A percentile compares a stretch with the other conserved stretches of the same genome.
These are phyloP conservation scores for Phrynocephalus forsythii DNA, from an alignment of 2,797 vertebrate genomes.

Conservation along the genomic window DNA sequence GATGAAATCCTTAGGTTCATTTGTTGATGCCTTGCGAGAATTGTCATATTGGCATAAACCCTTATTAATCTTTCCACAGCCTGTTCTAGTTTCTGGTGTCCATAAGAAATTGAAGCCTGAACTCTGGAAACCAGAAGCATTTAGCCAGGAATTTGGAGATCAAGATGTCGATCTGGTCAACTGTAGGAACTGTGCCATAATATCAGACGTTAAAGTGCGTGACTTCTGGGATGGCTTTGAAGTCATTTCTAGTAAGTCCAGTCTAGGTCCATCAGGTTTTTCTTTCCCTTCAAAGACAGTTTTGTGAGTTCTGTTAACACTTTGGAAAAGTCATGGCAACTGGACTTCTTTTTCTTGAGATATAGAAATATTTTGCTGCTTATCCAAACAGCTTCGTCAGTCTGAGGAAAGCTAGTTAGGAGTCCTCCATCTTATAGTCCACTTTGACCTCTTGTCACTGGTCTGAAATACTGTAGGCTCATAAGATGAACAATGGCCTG, in stretches of 20 bases:
- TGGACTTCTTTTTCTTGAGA: no score
- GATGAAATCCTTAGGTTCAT: not conserved
- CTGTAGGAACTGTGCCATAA: conserved; percentile 97
- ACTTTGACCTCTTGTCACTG: no score
- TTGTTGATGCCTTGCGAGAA: conserved; percentile 1
- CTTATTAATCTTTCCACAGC: conserved; percentile 83
- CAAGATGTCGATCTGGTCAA: conserved; percentile 99
- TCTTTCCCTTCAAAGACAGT: not conserved
- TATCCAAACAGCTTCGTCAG: no score
- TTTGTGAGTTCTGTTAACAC: not conserved
- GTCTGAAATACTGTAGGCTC: no score
- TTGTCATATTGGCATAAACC: conserved; percentile 63
- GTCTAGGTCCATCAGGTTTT: conserved; percentile 46
- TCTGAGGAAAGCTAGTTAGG: no score
- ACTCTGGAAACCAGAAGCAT: conserved; percentile 95
- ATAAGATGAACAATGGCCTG: no score
- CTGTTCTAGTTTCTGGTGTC: conserved; percentile 97
- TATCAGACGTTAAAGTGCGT: conserved; percentile 98
- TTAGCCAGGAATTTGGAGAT: conserved; percentile 97
- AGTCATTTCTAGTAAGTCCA: conserved; percentile 92
- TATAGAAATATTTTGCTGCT: no score
- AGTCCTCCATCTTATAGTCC: no score
- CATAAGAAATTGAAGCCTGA: conserved; percentile 91
- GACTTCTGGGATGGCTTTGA: conserved; percentile 99
- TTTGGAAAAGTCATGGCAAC: not conserved